phyloP scores from a whole-genome alignment of 2,888 invertebrate species.

The Prosopocoilus inquinatus region DNA sequence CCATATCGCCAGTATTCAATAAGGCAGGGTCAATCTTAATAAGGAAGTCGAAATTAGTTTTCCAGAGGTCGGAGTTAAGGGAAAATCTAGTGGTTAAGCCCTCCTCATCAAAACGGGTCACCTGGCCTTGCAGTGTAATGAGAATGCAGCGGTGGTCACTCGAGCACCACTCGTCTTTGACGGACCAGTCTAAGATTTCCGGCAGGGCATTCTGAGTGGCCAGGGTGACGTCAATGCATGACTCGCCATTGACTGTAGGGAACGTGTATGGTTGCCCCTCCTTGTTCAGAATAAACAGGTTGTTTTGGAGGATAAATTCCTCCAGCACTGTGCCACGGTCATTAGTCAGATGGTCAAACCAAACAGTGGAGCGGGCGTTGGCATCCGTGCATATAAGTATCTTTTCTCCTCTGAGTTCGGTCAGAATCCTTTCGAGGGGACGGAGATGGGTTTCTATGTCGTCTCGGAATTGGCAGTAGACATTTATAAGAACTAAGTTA shows the following conservation, averaged over 20 bases:
- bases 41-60: too few relatives aligned
- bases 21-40: too few relatives aligned
- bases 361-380: background rate
- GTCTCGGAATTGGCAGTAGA: background rate
- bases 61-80: too few relatives aligned
- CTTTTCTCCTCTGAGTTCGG: background rate
- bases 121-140: too few relatives aligned
- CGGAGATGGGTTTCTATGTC: background rate
- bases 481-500: too few relatives aligned
- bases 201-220: background rate
- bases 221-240: background rate
- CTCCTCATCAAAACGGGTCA: too few relatives aligned
- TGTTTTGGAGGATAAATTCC: background rate
- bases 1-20: too few relatives aligned
- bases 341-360: background rate
- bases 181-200: background rate
- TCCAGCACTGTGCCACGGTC: background rate
- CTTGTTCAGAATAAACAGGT: background rate
- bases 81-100: too few relatives aligned
- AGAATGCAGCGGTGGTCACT: background rate
- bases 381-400: too few relatives aligned
- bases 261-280: background rate
- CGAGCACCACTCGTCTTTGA: background rate
- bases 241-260: background rate
- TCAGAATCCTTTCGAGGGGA: background rate